phyloP scores from a whole-genome alignment of 2,797 vertebrate genomes.

The Anguilla anguilla region DNA sequence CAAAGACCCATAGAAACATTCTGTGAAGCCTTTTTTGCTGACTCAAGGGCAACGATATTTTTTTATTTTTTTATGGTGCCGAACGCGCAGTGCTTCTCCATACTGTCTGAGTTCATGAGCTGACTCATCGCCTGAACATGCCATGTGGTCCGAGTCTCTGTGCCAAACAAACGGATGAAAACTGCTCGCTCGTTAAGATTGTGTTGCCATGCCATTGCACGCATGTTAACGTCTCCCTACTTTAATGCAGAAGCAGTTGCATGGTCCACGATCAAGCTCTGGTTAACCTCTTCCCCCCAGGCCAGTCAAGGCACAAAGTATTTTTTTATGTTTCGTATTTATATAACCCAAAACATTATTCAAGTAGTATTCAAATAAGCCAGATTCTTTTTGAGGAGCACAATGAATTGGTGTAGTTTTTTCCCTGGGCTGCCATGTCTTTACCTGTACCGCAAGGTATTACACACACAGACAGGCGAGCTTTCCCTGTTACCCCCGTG shows the following conservation, averaged over 20 bases:
- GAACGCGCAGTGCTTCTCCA: constrained; percentile 50
- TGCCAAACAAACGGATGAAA: constrained; percentile 53
- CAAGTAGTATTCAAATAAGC: no score
- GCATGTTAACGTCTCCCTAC: constrained; percentile 43
- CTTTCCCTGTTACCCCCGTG: not conserved
- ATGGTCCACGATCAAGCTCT: constrained; percentile 40
- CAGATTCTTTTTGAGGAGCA: no score
- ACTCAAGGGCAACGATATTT: constrained; percentile 44
- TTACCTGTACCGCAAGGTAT: no score
- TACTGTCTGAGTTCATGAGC: constrained; percentile 56
- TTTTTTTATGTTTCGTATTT: no score
- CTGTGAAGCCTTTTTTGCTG: constrained; percentile 36
- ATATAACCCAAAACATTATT: no score
- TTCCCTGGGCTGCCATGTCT: no score
- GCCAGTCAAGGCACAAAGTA: no score
- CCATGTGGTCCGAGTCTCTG: constrained; percentile 50
- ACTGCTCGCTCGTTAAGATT: constrained; percentile 42
- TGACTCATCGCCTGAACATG: constrained; percentile 53
- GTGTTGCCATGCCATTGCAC: constrained; percentile 51
- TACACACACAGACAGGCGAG: no score
- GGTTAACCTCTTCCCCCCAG: constrained; percentile 49
- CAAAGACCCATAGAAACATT: constrained; percentile 26
- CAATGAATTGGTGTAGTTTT: no score
- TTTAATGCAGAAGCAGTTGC: constrained; percentile 56
- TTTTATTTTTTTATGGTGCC: constrained; percentile 26